Evolutionary conservation across 2,113 vertebrate genomes (phyloP), one percentile per base, ranked within the genome.

Genomic region (Hippocampus zosterae): DNA sequence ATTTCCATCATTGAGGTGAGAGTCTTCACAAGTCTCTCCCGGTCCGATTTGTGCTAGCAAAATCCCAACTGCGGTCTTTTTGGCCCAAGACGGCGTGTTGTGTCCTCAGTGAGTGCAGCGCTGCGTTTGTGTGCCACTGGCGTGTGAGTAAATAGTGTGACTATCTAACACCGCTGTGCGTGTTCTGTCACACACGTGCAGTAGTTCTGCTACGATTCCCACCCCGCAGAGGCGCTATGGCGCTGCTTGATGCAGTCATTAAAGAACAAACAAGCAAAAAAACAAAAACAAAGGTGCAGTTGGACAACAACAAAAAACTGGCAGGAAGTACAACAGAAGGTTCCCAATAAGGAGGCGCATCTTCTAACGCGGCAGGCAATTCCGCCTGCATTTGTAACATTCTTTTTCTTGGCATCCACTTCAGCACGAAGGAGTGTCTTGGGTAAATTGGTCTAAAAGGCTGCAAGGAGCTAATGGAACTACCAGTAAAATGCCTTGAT

Each of bases 1-100:
- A 82, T 92, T 92, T 92, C 84, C 85, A 90, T 33, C 90, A 90
- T 56, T 59, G 67, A 88, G 71, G 86, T 90, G 88, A 90, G 79
- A 92, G 78, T 89, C 77, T 92, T 91, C 88, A 46, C 89, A 88
- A 74, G 79, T 80, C 69, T 59, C 59, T 72, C 78, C 62, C 73
- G 60, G 79, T 57, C 41, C 55, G 71, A 84, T 68, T 77, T 81
- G 74, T 53, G 62, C 64, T 59, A 40, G 67, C 59, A 70, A 68
- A 77, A 72, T 75, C 65, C 67, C 80, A 78, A 78, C 74, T 78
- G 70, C 53, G 62, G 74, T 60, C 78, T 85, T 84, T 37, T 76
- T 73, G 81, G 65, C 40, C 44, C 21, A 65, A 79, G 66, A 73
- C 76, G 73, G 68, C 65, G 74, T 61, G 74, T 69, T 55, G 62